Base-by-base conservation (phyloP, 1,140 invertebrate species). In the Araneus ventricosus region DNA sequence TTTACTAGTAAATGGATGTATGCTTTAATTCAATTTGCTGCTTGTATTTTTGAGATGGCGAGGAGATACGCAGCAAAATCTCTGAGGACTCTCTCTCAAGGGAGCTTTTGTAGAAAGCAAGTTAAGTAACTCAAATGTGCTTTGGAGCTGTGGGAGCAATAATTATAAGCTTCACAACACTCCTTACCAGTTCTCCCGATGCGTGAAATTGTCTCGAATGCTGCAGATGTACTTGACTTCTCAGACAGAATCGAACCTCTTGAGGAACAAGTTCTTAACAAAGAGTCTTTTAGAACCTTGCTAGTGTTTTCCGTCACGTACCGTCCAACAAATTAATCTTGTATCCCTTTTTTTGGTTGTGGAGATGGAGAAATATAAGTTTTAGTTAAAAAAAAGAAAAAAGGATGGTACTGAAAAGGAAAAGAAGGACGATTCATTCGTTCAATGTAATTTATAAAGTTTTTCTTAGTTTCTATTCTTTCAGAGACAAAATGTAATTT, bases 211-310 rank as follows among this genome's bases (percentile, higher is more conserved):
- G 70, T 75, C 70, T 75, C 70, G 34, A 75, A 75, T 75, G 6
- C 70, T 75, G 70, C 70, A 75, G 70, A 75, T 75, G 70, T 75
- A 75, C 70, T 75, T 75, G 70, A 75, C 70, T 75, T 75, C 34
- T 37, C 30, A 34, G 30, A 75, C 27, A 22, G 70, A 75, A 75
- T 75, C 30, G 70, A 75, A 75, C 30, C 70, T 75, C 70, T 75
- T 75, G 70, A 75, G 70, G 34, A 75, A 75, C 70, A 75, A 75
- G 70, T 75, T 75, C 70, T 37, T 75, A 75, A 75, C 70, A 75
- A 75, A 75, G 70, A 37, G 70, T 75, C 70, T 75, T 75, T 75
- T 34, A 20, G 70, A 75, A 75, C 30, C 20, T 30, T 75, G 30
- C 70, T 75, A 34, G 70, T 75, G 70, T 75, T 75, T 75, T 75